phyloP scores from a whole-genome alignment of 2,113 vertebrate genomes.

The Xiphophorus hellerii region DNA sequence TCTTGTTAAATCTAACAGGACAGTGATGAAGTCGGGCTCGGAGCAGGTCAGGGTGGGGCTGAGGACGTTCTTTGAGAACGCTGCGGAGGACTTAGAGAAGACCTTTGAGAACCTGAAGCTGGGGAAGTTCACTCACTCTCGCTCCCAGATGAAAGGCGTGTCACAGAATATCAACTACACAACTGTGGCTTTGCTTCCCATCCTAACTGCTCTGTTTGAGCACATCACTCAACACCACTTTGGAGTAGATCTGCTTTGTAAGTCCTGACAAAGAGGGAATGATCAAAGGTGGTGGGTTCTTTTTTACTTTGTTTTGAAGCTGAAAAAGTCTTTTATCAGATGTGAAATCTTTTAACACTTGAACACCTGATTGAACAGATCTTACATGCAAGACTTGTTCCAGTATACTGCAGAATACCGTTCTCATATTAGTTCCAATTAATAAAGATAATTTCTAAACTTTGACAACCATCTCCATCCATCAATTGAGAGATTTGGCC shows the following conservation, averaged over 20 bases:
- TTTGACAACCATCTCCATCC: too few relatives aligned
- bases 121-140: conserved; percentile 96
- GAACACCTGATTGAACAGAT: neutral
- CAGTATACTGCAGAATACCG: neutral
- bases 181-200: conserved; percentile 92
- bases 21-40: conserved; percentile 97
- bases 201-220: conserved; percentile 95
- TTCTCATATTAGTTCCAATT: neutral
- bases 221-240: conserved; percentile 96
- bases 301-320: conserved; percentile 12
- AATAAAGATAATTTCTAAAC: too few relatives aligned
- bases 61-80: conserved; percentile 95
- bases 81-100: conserved; percentile 95
- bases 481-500: too few relatives aligned
- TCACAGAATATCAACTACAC: conserved; percentile 99
- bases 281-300: conserved; percentile 32
- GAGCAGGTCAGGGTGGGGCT: conserved; percentile 93
- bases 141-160: conserved; percentile 97
- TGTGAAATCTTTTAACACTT: neutral
- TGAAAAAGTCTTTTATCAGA: neutral
- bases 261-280: conserved; percentile 71
- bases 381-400: neutral
- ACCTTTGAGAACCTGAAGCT: conserved; percentile 97
- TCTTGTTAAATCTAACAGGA: conserved; percentile 79
- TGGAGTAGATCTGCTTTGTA: conserved; percentile 92